Percentiles rank a stretch among this genome's conserved stretches.
phyloP scores from a whole-genome alignment of 35 echinoderm and acorn worm genomes.

The Ophioderma brevispina region DNA sequence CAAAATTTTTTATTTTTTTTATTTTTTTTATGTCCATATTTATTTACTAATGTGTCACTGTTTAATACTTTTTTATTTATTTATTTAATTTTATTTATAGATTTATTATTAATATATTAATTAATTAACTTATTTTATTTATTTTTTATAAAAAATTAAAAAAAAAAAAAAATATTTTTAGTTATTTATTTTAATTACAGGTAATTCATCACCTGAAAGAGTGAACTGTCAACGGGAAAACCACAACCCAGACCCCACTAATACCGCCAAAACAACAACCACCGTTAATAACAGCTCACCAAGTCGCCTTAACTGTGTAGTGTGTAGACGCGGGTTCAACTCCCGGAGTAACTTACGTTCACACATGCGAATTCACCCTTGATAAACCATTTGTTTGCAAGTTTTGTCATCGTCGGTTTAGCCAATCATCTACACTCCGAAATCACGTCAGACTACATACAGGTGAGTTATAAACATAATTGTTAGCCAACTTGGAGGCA shows the following conservation, averaged over 20 bases:
- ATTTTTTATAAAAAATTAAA: too few species aligned
- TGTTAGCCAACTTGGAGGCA: too few species aligned
- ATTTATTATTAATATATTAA: too few species aligned
- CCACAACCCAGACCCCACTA: not conserved
- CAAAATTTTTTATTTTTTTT: too few species aligned
- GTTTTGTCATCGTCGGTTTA: constrained; percentile 90
- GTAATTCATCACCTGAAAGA: not conserved
- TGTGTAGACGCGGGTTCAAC: constrained; percentile 92
- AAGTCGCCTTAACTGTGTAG: constrained; percentile 81
- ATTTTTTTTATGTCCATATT: too few species aligned
- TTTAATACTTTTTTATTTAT: too few species aligned
- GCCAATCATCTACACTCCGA: constrained; percentile 93
- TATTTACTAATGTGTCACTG: too few species aligned
- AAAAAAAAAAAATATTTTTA: not conserved
- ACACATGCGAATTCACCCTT: constrained; percentile 95
- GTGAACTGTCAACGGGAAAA: not conserved
- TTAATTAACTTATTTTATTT: too few species aligned
- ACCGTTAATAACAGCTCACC: constrained; percentile 8
- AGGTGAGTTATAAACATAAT: constrained; percentile 47
- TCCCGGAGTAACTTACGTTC: constrained; percentile 95
- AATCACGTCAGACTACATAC: constrained; percentile 95
- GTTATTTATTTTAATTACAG: too few species aligned
- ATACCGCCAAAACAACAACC: not conserved
- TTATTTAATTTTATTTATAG: too few species aligned
- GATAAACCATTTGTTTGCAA: constrained; percentile 96